A percentile compares a stretch with the other conserved stretches of the same genome.
These are phyloP conservation scores for Dryoscopus gambensis DNA, from an alignment of 2,113 vertebrate genomes.

Conservation along the genomic window DNA sequence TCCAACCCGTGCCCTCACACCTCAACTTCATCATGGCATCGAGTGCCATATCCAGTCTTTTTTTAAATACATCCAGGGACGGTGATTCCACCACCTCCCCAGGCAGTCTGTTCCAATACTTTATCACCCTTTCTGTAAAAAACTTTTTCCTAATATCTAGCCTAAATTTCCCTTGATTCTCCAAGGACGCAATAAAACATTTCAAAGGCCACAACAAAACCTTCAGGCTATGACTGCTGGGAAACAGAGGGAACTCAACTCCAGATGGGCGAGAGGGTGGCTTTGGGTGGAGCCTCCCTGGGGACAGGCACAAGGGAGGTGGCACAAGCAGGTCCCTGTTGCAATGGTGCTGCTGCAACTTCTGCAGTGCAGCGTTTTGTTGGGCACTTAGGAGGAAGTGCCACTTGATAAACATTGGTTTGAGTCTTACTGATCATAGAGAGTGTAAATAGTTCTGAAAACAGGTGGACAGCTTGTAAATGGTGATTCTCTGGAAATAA, in stretches of 20 bases:
- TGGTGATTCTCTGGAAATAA: neutral
- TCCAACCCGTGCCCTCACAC: too few species aligned
- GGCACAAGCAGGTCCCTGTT: neutral
- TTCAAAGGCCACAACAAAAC: neutral
- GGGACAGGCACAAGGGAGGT: neutral
- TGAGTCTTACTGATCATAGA: neutral
- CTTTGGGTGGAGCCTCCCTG: neutral
- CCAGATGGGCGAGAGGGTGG: neutral
- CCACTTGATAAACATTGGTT: fast-evolving
- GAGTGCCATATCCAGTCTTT: too few species aligned
- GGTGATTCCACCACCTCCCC: too few species aligned
- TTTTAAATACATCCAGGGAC: too few species aligned
- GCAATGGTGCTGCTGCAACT: neutral
- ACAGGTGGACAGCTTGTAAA: neutral
- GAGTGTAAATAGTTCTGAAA: neutral
- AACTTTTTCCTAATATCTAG: too few species aligned
- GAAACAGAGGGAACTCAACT: neutral
- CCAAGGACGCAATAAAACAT: neutral
- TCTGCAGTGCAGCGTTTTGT: neutral
- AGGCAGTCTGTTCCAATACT: too few species aligned
- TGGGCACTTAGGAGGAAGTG: neutral
- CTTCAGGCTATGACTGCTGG: neutral
- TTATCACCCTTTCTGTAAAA: too few species aligned
- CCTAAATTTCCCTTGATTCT: too few species aligned
- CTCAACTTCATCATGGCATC: too few species aligned